phyloP scores from a whole-genome alignment of 2,888 invertebrate genomes.

The Abrostola triplasia region DNA sequence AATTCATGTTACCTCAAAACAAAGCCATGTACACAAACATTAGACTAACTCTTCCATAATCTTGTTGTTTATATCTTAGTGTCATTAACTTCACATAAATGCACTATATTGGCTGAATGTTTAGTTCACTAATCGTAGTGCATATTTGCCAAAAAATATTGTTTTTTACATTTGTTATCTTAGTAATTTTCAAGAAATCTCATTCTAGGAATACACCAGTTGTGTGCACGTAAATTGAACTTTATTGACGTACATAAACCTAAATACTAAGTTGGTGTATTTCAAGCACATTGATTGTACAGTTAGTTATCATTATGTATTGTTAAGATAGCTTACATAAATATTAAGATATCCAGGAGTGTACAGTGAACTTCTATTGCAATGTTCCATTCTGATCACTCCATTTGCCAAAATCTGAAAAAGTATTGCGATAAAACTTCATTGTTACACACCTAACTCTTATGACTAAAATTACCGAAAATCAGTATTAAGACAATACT shows the following conservation, averaged over 20 bases:
- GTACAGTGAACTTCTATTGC: conserved; percentile 49
- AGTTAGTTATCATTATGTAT: conserved; percentile 16
- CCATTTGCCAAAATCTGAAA: conserved; percentile 36
- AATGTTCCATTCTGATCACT: conserved; percentile 28
- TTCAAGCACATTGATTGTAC: conserved; percentile 13
- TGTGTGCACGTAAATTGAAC: background rate
- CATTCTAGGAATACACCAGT: conserved; percentile 28
- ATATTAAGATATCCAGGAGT: conserved; percentile 24
- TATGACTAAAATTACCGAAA: conserved; percentile 70
- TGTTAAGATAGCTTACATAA: conserved; percentile 15
- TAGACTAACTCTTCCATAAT: conserved; percentile 32
- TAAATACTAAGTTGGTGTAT: conserved; percentile 12
- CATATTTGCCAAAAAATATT: conserved; percentile 34
- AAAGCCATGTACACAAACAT: conserved; percentile 16
- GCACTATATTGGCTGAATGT: conserved; percentile 26
- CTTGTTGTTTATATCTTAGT: conserved; percentile 14
- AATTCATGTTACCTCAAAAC: conserved; percentile 19
- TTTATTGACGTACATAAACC: background rate
- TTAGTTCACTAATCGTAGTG: conserved; percentile 20
- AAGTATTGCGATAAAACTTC: conserved; percentile 48
- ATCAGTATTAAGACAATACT: conserved; percentile 76
- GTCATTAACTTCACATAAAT: conserved; percentile 17
- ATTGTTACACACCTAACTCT: conserved; percentile 57
- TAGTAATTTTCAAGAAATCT: background rate
- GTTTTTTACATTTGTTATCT: conserved; percentile 22